Conservation (phyloP, 1,140 invertebrate genomes). For the Globodera rostochiensis region DNA sequence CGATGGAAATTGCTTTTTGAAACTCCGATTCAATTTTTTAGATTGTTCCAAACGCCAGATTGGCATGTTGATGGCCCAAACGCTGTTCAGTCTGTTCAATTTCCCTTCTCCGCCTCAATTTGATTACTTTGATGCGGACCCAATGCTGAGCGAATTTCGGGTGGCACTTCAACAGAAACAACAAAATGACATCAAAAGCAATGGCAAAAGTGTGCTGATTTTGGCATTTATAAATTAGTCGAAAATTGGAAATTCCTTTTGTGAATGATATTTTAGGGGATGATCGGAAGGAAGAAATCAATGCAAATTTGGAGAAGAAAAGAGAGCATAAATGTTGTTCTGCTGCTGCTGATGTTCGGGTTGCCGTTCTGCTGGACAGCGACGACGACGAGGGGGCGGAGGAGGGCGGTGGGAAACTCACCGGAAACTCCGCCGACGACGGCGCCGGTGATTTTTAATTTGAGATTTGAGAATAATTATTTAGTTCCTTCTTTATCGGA, state of each 20-base stretch:
- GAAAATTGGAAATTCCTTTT: not conserved
- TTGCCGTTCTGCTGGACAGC: constrained; percentile 18
- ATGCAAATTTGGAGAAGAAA: not conserved
- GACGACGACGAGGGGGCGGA: constrained; percentile 21
- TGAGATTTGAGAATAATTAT: not conserved
- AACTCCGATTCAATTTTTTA: constrained; percentile 1
- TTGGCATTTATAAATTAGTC: not conserved
- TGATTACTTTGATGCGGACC: constrained; percentile 17
- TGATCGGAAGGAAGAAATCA: not conserved
- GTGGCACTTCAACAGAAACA: constrained; percentile 1
- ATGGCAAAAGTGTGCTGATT: not conserved
- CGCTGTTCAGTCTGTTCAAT: constrained; percentile 16
- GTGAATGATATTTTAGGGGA: not conserved
- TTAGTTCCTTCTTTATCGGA: not conserved
- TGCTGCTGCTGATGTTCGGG: constrained; percentile 21
- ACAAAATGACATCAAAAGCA: not conserved
- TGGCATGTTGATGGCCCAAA: constrained; percentile 22
- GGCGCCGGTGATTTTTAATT: too few relatives aligned
- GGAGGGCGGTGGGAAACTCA: not conserved
- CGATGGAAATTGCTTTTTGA: not conserved
- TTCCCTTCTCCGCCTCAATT: constrained; percentile 3
- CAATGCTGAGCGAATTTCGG: constrained; percentile 15
- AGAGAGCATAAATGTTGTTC: not conserved
- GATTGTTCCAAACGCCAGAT: constrained; percentile 27
- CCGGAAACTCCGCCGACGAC: too few relatives aligned